Base-by-base conservation (phyloP, 2,797 vertebrate genomes). In the Epinephelus coioides region DNA sequence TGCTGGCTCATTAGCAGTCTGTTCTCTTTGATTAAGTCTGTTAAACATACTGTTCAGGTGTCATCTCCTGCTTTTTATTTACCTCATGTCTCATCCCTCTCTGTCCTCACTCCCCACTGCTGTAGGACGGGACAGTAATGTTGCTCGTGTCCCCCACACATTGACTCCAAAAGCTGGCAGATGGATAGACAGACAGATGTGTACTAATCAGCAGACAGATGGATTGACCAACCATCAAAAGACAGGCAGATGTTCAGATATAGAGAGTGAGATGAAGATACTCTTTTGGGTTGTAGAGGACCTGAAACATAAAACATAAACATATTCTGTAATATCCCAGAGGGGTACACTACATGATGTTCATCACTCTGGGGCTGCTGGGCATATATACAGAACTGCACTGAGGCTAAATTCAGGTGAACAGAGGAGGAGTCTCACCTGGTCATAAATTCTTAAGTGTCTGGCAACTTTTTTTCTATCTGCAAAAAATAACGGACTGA, bases 141-240 rank as follows among this genome's bases (percentile, higher is more conserved):
- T 56, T 59, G 47, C 79, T 78, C 70, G 47, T 74, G 78, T 85
- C 56, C 64, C 77, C 57, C 46, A 76, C 74, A 84, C 21, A 34
- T 84, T 82, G 76, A 78, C 79, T 78, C 51, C 59, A 77, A 79
- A 84, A 63, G 23, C 81, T 86, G 84, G 85, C 88, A 90, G 83
- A 83, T 86, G 88, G 85, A 90, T 78, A 56, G 78, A 86, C 73
- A 78, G 86, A 83, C 90, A 91, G 91, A 89, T 91, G 89, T 87
- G 75, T 74, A 64, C 86, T 90, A 90, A 92, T 91, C 85, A 87
- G 77, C 87, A 87, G 79, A 87, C 91, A 91, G 92, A 88, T 91
- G 86, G 86, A 91, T 79, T 88, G 91, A 90, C 90, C 84, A 76
- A 82, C 84, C 81, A 82, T 90, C 83, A 89, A 81, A 90, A 84